A percentile compares a stretch with the other conserved stretches of the same genome.
These are phyloP conservation scores for Trichacis sp. DNA, from an alignment of 2,888 invertebrate genomes.

Conservation along the genomic window DNA sequence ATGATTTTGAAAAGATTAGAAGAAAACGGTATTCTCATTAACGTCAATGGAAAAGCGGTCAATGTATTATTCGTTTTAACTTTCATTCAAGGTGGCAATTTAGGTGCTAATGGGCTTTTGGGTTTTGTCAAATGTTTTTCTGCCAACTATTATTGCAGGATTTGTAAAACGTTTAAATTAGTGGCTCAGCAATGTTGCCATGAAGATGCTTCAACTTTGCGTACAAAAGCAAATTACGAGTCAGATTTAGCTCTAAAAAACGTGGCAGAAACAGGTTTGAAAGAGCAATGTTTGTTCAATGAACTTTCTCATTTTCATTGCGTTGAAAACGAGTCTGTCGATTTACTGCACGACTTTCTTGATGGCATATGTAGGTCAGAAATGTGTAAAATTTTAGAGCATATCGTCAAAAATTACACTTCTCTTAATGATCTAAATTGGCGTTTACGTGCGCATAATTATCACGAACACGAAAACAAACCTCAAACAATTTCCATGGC, in stretches of 20 bases:
- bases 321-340: not conserved
- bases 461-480: no score
- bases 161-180: not conserved
- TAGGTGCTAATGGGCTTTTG: constrained; percentile 5
- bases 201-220: no score
- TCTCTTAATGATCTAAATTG: not conserved
- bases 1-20: not conserved
- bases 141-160: not conserved
- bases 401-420: not conserved
- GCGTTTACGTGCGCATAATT: no score
- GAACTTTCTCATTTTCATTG: not conserved
- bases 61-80: not conserved
- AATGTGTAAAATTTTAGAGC: no score
- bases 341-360: not conserved
- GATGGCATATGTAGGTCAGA: no score
- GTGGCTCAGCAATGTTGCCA: no score
- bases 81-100: constrained; percentile 4
- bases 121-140: not conserved
- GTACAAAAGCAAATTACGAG: not conserved
- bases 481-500: no score
- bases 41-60: not conserved
- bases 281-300: not conserved
- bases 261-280: not conserved
- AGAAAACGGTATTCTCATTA: not conserved
- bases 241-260: not conserved